Evolutionary conservation across 2,888 invertebrate genomes (phyloP).

Genomic region (Rhagonycha fulva): DNA sequence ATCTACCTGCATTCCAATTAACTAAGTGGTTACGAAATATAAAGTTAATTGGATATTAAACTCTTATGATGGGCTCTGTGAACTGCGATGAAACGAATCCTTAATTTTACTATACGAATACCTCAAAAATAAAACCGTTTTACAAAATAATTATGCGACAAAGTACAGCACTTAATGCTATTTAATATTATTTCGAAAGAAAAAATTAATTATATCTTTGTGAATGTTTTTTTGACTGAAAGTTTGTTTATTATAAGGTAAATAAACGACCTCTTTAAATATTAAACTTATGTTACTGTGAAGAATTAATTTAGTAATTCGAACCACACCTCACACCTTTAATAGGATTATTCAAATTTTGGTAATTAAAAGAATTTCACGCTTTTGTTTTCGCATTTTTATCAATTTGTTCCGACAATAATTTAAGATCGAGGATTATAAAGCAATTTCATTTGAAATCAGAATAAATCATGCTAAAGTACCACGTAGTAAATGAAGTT

Average conservation of each 20-base stretch:
- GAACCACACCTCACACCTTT: not conserved
- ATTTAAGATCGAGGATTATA: not conserved
- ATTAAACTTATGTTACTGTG: not conserved
- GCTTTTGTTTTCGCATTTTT: not conserved
- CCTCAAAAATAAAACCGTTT: too few species aligned
- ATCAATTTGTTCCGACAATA: not conserved
- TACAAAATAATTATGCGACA: too few species aligned
- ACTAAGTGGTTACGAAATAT: too few species aligned
- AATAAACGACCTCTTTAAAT: not conserved
- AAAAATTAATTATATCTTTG: not conserved
- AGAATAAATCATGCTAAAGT: conserved; percentile 7
- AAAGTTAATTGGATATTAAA: too few species aligned
- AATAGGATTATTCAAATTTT: not conserved
- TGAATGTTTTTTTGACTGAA: not conserved
- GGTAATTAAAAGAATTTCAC: not conserved
- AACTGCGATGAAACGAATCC: too few species aligned
- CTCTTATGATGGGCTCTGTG: too few species aligned
- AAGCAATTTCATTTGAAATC: not conserved
- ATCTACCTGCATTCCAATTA: too few species aligned
- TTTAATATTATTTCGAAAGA: not conserved
- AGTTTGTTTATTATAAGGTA: not conserved
- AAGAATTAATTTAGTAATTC: not conserved
- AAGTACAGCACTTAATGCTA: not conserved
- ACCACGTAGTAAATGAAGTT: conserved; percentile 18
- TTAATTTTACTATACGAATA: too few species aligned